These are phyloP conservation scores for Drosophila kepulauana DNA, from an alignment of 1,140 invertebrate genomes.

Conservation along the genomic window DNA sequence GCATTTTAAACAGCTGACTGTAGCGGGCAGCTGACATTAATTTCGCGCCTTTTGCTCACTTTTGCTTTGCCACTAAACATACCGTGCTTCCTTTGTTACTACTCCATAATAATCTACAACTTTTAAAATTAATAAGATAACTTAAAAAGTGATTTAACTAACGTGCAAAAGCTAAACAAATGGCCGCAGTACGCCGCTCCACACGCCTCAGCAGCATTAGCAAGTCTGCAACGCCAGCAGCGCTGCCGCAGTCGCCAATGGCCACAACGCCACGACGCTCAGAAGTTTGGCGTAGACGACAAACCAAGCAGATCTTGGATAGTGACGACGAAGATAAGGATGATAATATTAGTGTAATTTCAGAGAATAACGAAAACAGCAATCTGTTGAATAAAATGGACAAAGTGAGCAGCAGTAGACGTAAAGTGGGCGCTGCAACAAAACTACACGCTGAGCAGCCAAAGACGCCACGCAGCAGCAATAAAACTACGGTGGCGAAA, in stretches of 20 bases:
- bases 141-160: constrained; percentile 12
- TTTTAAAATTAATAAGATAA: constrained; percentile 8
- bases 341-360: constrained; percentile 59
- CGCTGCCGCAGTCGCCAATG: constrained; percentile 54
- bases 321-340: constrained; percentile 70
- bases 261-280: constrained; percentile 61
- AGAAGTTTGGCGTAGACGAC: constrained; percentile 72
- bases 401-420: constrained; percentile 38
- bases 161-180: constrained; percentile 30
- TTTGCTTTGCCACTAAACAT: constrained; percentile 35
- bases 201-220: constrained; percentile 75
- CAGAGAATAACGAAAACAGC: constrained; percentile 79
- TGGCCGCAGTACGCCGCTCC: constrained; percentile 77
- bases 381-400: constrained; percentile 79
- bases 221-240: constrained; percentile 52
- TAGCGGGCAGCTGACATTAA: constrained; percentile 39
- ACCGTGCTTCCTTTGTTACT: not conserved
- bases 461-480: constrained; percentile 80
- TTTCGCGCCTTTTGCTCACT: constrained; percentile 52
- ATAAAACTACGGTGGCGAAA: constrained; percentile 46
- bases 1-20: constrained; percentile 21
- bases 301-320: constrained; percentile 46
- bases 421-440: constrained; percentile 40
- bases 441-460: constrained; percentile 26
- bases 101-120: not conserved